Percentiles rank a stretch among this genome's conserved stretches.
These are phyloP conservation scores for Phrynocephalus guinanensis DNA, from an alignment of 2,797 vertebrate genomes.

Conservation along the genomic window DNA sequence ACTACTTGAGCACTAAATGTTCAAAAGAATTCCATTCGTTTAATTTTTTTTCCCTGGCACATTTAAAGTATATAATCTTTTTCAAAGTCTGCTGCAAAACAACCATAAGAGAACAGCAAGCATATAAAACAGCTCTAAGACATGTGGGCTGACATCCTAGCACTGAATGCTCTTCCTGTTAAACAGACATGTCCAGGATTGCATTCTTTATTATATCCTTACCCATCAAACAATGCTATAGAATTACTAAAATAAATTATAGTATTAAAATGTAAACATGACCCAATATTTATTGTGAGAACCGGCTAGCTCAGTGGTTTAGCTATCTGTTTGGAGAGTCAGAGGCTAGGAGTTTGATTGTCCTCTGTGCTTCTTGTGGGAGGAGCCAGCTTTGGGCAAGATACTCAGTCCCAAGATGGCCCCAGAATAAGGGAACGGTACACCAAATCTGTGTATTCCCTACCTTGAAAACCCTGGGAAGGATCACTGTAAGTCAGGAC, in stretches of 20 bases:
- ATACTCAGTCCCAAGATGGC: too few species aligned
- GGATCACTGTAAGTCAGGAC: too few species aligned
- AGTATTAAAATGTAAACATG: background rate
- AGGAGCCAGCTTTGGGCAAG: too few species aligned
- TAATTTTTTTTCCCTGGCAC: background rate
- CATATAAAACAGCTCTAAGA: background rate
- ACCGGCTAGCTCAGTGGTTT: too few species aligned
- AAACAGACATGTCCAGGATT: background rate
- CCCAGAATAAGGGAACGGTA: too few species aligned
- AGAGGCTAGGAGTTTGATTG: too few species aligned
- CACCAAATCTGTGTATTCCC: too few species aligned
- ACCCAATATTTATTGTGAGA: too few species aligned
- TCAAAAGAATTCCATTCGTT: background rate
- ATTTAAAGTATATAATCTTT: background rate
- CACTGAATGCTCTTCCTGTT: background rate
- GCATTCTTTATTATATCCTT: background rate
- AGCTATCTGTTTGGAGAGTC: too few species aligned
- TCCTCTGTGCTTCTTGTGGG: too few species aligned
- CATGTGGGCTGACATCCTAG: background rate
- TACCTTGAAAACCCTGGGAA: too few species aligned
- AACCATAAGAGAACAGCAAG: background rate
- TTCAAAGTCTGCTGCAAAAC: background rate
- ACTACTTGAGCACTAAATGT: background rate
- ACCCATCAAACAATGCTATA: background rate
- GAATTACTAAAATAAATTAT: background rate